phyloP scores from a whole-genome alignment of 2,113 vertebrate genomes.

The Athene noctua region DNA sequence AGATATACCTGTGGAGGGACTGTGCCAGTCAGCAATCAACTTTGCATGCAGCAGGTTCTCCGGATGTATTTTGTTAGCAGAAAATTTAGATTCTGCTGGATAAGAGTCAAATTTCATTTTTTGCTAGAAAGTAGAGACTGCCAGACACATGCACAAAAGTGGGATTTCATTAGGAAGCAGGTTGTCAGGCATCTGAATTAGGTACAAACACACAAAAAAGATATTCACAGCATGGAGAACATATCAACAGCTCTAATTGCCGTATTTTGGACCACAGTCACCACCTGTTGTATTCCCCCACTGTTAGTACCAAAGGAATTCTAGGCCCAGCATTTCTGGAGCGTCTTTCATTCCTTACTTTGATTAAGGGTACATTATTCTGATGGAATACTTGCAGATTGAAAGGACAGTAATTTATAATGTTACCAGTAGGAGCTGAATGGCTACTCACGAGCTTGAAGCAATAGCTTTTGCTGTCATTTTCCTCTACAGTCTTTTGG shows the following conservation, averaged over 20 bases:
- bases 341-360: neutral
- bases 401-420: neutral
- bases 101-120: neutral
- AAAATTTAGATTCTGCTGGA: neutral
- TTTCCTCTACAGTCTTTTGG: neutral
- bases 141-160: neutral
- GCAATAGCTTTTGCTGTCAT: neutral
- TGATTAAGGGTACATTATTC: neutral
- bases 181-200: neutral
- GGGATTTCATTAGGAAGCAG: neutral
- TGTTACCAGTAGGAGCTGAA: neutral
- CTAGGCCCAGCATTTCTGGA: neutral
- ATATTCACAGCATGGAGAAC: rapidly evolving
- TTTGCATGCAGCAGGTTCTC: neutral
- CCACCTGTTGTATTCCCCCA: neutral
- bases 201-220: neutral
- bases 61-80: neutral
- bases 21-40: neutral
- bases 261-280: rapidly evolving
- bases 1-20: neutral
- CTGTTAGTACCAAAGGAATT: neutral
- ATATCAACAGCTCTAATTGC: neutral
- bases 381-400: neutral
- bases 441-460: neutral
- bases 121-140: neutral